Evolutionary conservation across 2,888 invertebrate species (phyloP).

Genomic region (Pandemis heparana): DNA sequence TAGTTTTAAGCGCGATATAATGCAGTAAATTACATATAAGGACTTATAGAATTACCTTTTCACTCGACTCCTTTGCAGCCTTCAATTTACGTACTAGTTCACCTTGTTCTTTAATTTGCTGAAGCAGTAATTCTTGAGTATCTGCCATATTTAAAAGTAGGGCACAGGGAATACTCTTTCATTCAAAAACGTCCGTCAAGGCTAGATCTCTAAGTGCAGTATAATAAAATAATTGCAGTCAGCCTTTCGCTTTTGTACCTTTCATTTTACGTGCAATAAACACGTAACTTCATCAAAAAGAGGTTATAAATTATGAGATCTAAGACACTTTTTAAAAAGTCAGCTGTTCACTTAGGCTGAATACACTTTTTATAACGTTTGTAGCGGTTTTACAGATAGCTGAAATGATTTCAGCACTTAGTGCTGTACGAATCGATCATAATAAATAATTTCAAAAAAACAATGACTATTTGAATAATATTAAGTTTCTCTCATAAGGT

Average conservation of each 20-base stretch:
- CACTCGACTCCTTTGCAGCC: slow-evolving; percentile 91
- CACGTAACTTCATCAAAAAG: slow-evolving; percentile 24
- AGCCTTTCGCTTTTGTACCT: slow-evolving; percentile 64
- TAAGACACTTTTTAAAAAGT: slow-evolving; percentile 4
- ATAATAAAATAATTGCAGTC: slow-evolving; percentile 53
- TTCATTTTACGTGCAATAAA: slow-evolving; percentile 56
- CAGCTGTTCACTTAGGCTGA: too few relatives aligned
- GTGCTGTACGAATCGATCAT: background rate
- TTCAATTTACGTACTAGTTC: slow-evolving; percentile 93
- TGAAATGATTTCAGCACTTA: background rate
- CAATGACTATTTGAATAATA: too few relatives aligned
- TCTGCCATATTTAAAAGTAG: slow-evolving; percentile 66
- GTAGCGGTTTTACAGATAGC: slow-evolving; percentile 9
- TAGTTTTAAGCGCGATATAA: slow-evolving; percentile 14
- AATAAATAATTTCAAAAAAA: background rate
- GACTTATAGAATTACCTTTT: slow-evolving; percentile 86
- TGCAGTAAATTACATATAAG: slow-evolving; percentile 5
- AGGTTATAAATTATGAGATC: slow-evolving; percentile 34
- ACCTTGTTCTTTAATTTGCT: slow-evolving; percentile 88
- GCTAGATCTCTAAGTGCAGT: slow-evolving; percentile 62
- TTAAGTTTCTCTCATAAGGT: too few relatives aligned
- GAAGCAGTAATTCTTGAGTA: slow-evolving; percentile 66
- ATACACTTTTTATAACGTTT: background rate
- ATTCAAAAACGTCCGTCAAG: slow-evolving; percentile 55
- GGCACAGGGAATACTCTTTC: slow-evolving; percentile 45